Base-by-base conservation (phyloP, 2,113 vertebrate genomes). In the Lanius collurio region DNA sequence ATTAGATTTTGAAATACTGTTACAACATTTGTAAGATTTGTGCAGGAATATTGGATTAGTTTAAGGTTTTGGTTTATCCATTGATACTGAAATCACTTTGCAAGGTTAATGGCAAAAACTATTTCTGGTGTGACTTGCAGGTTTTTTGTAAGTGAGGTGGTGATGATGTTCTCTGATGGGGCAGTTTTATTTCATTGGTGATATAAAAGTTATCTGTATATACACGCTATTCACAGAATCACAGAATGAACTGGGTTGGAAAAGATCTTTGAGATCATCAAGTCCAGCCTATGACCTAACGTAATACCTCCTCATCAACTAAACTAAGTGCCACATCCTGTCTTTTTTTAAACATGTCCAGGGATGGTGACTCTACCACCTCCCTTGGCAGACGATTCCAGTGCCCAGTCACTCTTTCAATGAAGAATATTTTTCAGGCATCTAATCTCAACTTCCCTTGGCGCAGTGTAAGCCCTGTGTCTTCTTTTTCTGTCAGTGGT, bases 281-380 rank as follows among this genome's bases (percentile, higher is more conserved):
- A 28, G 50, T 49, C 19, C 50, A 74, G 26, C 7, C 50, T 56
- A 4, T 65, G 41, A 55, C 30, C 7, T 47, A 19, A 74, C 23
- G 30, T 49, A n/a, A 41, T 24, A 41, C 42, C n/a, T 23, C 41
- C 11, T 74, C 30, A n/a, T 49, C n/a, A 65, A 7, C 12, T 47
- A 64, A 65, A 65, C 19, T n/a, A 42, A 39, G 23, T 39, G 28
- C 50, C 3, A 3, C 0, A 0, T 64, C 28, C 41, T 64, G 41
- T 28, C 49, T 23, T 33, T 55, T 63, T 39, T 41, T 39, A 18
- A 39, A 28, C 23, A 13, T 8, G 15, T 55, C 23, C 23, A 28
- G 22, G 28, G 27, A 28, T 28, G 28, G 18, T 73, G 49, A 46
- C 6, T 55, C 22, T 3, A 22, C 27, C 27, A 33, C 22, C 11